Base-by-base conservation (phyloP, 2,797 vertebrate genomes). In the Crocodylus rhombifer region DNA sequence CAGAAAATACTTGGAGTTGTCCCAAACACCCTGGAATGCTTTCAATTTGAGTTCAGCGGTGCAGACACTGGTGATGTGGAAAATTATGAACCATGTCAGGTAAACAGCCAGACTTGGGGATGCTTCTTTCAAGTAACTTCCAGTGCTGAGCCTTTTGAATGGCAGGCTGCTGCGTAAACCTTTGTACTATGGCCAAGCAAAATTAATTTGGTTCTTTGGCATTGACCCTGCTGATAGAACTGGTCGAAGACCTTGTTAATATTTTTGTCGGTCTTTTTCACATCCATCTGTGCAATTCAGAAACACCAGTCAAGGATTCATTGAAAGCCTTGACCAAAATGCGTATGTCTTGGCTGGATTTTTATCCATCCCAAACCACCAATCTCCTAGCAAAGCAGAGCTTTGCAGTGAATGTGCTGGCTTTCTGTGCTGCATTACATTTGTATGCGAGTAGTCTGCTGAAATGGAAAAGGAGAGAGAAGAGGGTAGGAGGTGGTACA, bases 1-100 rank as follows among this genome's bases (percentile, higher is more conserved):
- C 64, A 93, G 78, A 90, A 95, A 96, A 93, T 77, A 60, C 30
- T 56, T 91, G 92, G 88, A 95, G 89, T 92, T 91, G 91, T 85
- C 76, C 25, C 58, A 61, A 18, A 88, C 90, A 93, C 71, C 58
- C 75, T 71, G 26, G 10, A 57, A 5, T 18, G 30, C 84, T 75
- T 93, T 65, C 23, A 28, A 86, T 81, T 12, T 20, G 67, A 80
- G 42, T 67, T 75, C 63, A 84, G 64, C 12, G 14, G 55, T 23
- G 60, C 12, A 16, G 63, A 85, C 15, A 75, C 63, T 84, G 18
- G 76, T 71, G 67, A 73, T 57, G 42, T 2, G 15, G 71, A 93
- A 23, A 33, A n/a, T 20, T 67, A 30, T 67, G 26, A 65, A 30
- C 18, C n/a, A 33, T 16, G 1, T 30, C 12, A 5, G 17, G 64